phyloP scores from a whole-genome alignment of 2,888 invertebrate genomes.

The Flexamia atlantica region DNA sequence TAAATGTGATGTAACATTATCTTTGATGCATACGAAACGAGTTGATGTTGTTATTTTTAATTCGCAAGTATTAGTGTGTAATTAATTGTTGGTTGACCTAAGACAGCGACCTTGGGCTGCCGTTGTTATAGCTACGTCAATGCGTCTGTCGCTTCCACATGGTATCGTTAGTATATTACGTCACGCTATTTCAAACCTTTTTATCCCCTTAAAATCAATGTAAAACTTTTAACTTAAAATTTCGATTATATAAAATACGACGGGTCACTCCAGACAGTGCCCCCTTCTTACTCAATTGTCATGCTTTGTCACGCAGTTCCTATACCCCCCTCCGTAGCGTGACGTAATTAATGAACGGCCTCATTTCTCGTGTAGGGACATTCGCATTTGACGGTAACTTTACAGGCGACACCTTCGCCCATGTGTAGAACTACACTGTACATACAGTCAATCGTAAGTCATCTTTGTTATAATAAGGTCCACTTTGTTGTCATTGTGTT shows the following conservation, averaged over 20 bases:
- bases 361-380: background rate
- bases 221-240: too few species aligned
- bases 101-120: slow-evolving; percentile 15
- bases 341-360: background rate
- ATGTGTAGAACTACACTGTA: slow-evolving; percentile 57
- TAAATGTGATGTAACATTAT: slow-evolving; percentile 52
- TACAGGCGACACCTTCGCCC: slow-evolving; percentile 18
- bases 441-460: slow-evolving; percentile 46
- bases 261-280: too few species aligned
- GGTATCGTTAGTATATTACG: too few species aligned
- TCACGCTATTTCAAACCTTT: too few species aligned
- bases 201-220: too few species aligned
- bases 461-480: slow-evolving; percentile 44
- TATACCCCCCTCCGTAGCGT: too few species aligned
- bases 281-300: too few species aligned
- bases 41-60: slow-evolving; percentile 52
- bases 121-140: slow-evolving; percentile 19
- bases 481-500: slow-evolving; percentile 28
- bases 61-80: slow-evolving; percentile 51
- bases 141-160: background rate
- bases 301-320: too few species aligned
- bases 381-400: background rate
- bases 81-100: slow-evolving; percentile 34
- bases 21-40: slow-evolving; percentile 28
- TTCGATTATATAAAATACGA: too few species aligned